These are phyloP conservation scores for Temnothorax unifasciatus DNA, from an alignment of 2,888 invertebrate species.

Conservation along the genomic window DNA sequence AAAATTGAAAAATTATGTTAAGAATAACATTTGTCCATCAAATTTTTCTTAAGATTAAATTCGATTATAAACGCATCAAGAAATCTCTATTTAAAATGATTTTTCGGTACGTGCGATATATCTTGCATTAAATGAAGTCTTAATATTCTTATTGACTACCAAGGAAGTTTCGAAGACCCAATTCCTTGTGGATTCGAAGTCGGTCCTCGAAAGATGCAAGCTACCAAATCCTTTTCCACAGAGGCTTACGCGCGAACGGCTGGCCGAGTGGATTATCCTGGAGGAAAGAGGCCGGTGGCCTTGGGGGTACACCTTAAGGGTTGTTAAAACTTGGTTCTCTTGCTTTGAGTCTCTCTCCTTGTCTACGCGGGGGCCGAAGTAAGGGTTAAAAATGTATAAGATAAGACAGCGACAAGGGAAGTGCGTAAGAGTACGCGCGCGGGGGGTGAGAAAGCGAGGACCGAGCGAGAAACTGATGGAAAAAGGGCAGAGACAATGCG, in stretches of 20 bases:
- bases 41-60: background rate
- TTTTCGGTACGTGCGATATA: background rate
- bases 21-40: background rate
- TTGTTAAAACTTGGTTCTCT: slow-evolving; percentile 78
- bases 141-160: slow-evolving; percentile 19
- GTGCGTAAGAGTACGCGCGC: background rate
- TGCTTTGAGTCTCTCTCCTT: slow-evolving; percentile 73
- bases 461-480: slow-evolving; percentile 48
- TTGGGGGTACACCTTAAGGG: slow-evolving; percentile 68
- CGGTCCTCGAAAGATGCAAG: slow-evolving; percentile 52
- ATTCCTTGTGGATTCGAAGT: slow-evolving; percentile 62
- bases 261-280: slow-evolving; percentile 78
- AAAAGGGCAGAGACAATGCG: slow-evolving; percentile 20
- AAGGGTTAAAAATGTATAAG: slow-evolving; percentile 81
- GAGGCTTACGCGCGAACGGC: slow-evolving; percentile 67
- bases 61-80: background rate
- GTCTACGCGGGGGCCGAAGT: slow-evolving; percentile 69
- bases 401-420: slow-evolving; percentile 64
- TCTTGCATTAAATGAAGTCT: background rate
- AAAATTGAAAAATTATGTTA: background rate
- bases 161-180: slow-evolving; percentile 29
- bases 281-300: slow-evolving; percentile 68
- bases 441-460: background rate
- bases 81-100: background rate
- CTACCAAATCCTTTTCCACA: slow-evolving; percentile 64